phyloP scores from a whole-genome alignment of 2,113 vertebrate genomes.

The Crotalus horridus region DNA sequence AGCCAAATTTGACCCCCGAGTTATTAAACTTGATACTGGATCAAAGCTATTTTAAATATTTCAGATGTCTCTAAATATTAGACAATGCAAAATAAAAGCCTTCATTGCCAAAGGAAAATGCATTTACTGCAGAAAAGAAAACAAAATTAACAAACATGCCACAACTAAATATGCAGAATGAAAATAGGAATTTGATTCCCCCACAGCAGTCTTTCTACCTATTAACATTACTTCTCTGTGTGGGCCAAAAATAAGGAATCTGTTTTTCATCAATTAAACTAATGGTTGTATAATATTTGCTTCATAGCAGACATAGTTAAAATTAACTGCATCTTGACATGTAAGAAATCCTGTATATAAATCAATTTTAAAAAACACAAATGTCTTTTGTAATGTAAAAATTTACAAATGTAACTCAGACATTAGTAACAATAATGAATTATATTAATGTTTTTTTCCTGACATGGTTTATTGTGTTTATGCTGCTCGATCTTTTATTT shows the following conservation, averaged over 20 bases:
- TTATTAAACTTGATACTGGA: not conserved
- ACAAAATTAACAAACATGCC: not conserved
- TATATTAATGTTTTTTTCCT: not conserved
- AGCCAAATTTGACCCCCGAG: not conserved
- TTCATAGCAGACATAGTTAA: not conserved
- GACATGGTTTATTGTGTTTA: not conserved
- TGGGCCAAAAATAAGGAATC: not conserved
- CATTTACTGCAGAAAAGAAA: not conserved
- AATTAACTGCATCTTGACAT: not conserved
- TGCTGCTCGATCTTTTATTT: not conserved
- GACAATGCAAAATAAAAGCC: not conserved
- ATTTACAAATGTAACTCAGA: not conserved
- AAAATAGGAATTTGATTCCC: not conserved
- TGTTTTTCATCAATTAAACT: slow-evolving; percentile 13
- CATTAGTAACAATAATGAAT: not conserved
- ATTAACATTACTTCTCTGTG: not conserved
- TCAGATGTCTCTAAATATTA: not conserved
- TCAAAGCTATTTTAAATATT: not conserved
- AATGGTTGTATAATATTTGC: not conserved
- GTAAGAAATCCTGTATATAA: not conserved
- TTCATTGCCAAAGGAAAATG: not conserved
- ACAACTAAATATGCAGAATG: not conserved
- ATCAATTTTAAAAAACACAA: not conserved
- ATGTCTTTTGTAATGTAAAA: not conserved
- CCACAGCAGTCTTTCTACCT: not conserved